Conservation (phyloP, 53 echinoderm and acorn worm species). For the Apostichopus leukothele region DNA sequence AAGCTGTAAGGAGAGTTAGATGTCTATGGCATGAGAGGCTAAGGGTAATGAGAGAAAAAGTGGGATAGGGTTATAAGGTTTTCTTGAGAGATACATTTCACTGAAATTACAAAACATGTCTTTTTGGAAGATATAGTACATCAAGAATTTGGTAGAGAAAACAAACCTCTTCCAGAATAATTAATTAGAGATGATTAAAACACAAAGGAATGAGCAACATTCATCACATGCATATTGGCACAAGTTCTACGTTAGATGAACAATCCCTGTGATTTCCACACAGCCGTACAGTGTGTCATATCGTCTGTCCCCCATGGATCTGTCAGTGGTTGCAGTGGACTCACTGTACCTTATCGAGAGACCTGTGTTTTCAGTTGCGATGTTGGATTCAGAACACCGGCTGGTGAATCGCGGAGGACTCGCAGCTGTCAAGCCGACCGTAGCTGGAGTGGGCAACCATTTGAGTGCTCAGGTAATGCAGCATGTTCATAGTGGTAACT, state of each 20-base stretch:
- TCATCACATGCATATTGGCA: neutral
- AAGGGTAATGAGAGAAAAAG: too few relatives aligned
- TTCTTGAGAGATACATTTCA: too few relatives aligned
- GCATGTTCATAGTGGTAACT: too few relatives aligned
- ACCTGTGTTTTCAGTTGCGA: slow-evolving; percentile 61
- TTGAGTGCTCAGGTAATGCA: slow-evolving; percentile 61
- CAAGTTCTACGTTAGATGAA: neutral
- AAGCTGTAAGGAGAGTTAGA: too few relatives aligned
- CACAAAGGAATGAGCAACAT: too few relatives aligned
- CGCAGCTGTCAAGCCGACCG: slow-evolving; percentile 48
- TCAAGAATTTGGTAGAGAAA: too few relatives aligned
- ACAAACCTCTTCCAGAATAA: too few relatives aligned
- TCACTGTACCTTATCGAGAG: slow-evolving; percentile 49
- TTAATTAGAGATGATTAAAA: too few relatives aligned
- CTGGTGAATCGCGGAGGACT: slow-evolving; percentile 34
- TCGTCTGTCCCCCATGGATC: slow-evolving; percentile 65
- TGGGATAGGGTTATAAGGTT: too few relatives aligned
- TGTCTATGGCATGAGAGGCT: too few relatives aligned
- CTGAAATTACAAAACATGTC: too few relatives aligned
- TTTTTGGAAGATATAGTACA: too few relatives aligned
- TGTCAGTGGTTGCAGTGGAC: slow-evolving; percentile 46
- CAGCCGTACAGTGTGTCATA: slow-evolving; percentile 64
- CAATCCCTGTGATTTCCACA: neutral
- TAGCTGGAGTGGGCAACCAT: slow-evolving; percentile 53
- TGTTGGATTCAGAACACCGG: slow-evolving; percentile 53